phyloP scores from a whole-genome alignment of 1,140 invertebrate species.

The Lordiphosa stackelbergi region DNA sequence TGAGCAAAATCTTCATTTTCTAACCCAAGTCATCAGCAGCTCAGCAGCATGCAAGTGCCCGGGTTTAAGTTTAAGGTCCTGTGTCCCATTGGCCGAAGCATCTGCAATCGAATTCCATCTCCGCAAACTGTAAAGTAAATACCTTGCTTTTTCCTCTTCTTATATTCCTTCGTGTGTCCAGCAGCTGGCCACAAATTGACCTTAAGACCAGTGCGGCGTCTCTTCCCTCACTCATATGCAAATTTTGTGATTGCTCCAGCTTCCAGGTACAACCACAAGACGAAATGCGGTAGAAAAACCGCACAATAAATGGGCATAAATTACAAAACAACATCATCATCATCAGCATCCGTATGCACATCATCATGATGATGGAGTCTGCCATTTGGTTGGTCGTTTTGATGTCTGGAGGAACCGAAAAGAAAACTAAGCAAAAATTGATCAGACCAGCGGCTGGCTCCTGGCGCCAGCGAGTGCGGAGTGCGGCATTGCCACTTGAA shows the following conservation, averaged over 20 bases:
- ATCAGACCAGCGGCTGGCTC: constrained; percentile 34
- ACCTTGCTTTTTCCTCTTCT: no score
- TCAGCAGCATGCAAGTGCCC: constrained; percentile 81
- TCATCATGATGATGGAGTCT: constrained; percentile 46
- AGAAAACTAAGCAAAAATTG: constrained; percentile 26
- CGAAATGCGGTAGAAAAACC: constrained; percentile 57
- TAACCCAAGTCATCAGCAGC: no score
- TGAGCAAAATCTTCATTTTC: no score
- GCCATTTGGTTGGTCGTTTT: constrained; percentile 11
- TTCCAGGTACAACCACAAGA: constrained; percentile 13
- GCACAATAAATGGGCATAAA: constrained; percentile 74
- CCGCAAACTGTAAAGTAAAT: constrained; percentile 2
- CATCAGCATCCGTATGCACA: constrained; percentile 3
- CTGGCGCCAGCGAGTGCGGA: constrained; percentile 66
- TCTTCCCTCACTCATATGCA: constrained; percentile 52
- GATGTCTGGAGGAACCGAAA: constrained; percentile 1
- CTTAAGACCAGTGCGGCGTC: constrained; percentile 16
- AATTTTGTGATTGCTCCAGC: constrained; percentile 63
- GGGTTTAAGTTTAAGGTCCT: no score
- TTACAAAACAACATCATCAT: constrained; percentile 46
- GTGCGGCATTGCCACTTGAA: constrained; percentile 73
- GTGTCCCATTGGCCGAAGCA: no score
- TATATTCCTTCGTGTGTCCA: background rate
- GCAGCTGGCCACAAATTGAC: constrained; percentile 48
- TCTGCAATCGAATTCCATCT: no score